Evolutionary conservation across 2,113 vertebrate genomes (phyloP).

Genomic region (Acrocephalus kingi): DNA sequence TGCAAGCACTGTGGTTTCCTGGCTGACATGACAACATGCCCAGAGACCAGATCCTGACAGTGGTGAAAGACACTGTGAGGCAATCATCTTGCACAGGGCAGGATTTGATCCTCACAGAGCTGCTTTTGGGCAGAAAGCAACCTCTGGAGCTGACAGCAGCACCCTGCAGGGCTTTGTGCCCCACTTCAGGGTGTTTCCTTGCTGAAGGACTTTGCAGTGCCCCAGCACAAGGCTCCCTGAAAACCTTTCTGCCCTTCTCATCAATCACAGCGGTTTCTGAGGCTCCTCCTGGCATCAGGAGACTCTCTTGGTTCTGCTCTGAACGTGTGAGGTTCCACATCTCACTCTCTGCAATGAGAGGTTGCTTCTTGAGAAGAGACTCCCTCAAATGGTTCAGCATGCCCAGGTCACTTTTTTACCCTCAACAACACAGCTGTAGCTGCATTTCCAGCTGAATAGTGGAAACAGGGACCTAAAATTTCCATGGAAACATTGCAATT

Average conservation of each 20-base stretch:
- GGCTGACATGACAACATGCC: not conserved
- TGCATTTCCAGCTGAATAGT: not conserved
- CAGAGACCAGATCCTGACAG: not conserved
- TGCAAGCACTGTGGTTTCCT: not conserved
- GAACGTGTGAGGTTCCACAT: not conserved
- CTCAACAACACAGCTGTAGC: not conserved
- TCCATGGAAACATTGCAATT: not conserved
- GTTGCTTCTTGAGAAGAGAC: not conserved
- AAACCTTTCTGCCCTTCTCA: not conserved
- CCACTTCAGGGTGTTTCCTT: not conserved
- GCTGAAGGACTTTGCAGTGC: not conserved
- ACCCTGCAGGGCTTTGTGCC: not conserved
- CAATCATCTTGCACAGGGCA: not conserved
- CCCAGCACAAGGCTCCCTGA: not conserved
- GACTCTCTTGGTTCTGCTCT: not conserved
- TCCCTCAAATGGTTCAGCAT: not conserved
- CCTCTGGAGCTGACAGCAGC: not conserved
- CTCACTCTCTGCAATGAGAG: not conserved
- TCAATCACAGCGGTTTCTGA: not conserved
- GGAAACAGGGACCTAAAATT: not conserved
- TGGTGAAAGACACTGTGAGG: not conserved
- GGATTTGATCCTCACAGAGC: not conserved
- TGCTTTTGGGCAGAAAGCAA: not conserved
- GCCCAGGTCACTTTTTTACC: not conserved
- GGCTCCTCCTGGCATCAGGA: not conserved